Percentiles rank a stretch among this genome's conserved stretches.
Evolutionary conservation across 2,888 invertebrate genomes (phyloP).

Genomic region (Tetranychus piercei): DNA sequence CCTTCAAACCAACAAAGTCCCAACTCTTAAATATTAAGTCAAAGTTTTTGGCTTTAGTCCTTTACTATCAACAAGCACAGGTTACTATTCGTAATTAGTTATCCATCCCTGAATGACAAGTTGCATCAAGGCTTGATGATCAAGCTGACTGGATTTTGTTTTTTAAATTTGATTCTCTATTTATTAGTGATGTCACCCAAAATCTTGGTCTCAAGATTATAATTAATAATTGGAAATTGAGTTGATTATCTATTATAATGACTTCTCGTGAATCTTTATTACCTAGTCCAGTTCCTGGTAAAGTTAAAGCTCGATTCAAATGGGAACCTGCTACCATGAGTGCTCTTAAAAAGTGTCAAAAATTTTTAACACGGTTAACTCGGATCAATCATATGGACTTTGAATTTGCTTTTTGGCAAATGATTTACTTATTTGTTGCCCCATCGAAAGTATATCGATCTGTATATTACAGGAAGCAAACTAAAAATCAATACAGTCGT

Average conservation of each 20-base stretch:
- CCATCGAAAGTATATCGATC: conserved; percentile 86
- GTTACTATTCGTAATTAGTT: too few species aligned
- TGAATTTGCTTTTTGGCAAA: conserved; percentile 98
- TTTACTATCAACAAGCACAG: too few species aligned
- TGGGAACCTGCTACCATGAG: conserved; percentile 2
- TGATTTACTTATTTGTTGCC: conserved; percentile 76
- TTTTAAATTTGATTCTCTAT: too few species aligned
- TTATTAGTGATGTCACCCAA: too few species aligned
- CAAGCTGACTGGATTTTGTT: too few species aligned
- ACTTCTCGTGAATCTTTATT: not conserved
- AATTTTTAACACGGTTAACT: conserved; percentile 42
- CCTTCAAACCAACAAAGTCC: too few species aligned
- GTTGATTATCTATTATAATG: not conserved
- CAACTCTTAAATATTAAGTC: too few species aligned
- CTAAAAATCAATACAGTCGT: conserved; percentile 92
- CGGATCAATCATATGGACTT: conserved; percentile 98
- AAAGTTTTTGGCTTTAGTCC: too few species aligned
- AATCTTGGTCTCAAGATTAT: too few species aligned
- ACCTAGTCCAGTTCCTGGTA: conserved; percentile 5
- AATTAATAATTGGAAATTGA: too few species aligned
- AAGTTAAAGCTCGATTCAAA: not conserved
- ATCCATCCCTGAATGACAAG: too few species aligned
- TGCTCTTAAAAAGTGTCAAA: conserved; percentile 2
- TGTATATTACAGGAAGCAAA: conserved; percentile 92
- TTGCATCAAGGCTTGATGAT: too few species aligned